phyloP scores from a whole-genome alignment of 2,113 vertebrate species.

The Chascanopsetta lugubris region DNA sequence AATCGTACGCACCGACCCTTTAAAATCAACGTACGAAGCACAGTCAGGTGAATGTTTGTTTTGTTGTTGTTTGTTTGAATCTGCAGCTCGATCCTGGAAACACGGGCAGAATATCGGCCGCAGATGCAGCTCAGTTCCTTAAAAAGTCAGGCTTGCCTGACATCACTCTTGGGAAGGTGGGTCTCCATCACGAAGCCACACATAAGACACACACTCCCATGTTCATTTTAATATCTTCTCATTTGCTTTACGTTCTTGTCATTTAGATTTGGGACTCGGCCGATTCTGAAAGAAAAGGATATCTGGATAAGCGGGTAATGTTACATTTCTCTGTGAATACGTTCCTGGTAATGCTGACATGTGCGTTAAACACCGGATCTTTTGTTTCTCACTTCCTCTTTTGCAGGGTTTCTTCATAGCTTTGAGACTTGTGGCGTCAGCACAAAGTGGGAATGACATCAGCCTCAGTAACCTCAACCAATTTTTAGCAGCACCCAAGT shows the following conservation, averaged over 20 bases:
- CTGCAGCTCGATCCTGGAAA: conserved; percentile 90
- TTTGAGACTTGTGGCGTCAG: conserved; percentile 90
- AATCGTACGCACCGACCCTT: too few species aligned
- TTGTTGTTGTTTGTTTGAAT: not conserved
- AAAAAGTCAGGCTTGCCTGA: conserved; percentile 95
- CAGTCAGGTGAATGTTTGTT: too few species aligned
- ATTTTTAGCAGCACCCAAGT: conserved; percentile 87
- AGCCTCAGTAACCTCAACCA: conserved; percentile 85
- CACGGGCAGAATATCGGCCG: conserved; percentile 89
- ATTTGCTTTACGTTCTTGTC: not conserved
- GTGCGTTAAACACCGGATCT: conserved; percentile 2
- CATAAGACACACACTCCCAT: not conserved
- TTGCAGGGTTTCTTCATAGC: conserved; percentile 92
- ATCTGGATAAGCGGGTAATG: conserved; percentile 93
- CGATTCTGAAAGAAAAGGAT: conserved; percentile 94
- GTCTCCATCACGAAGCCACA: not conserved
- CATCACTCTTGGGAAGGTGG: conserved; percentile 89
- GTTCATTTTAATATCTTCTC: not conserved
- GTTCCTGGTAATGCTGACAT: conserved; percentile 9
- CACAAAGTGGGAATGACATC: conserved; percentile 92
- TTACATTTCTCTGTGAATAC: conserved; percentile 3
- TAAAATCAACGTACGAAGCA: too few species aligned
- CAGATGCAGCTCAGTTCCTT: conserved; percentile 92
- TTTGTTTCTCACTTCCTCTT: conserved; percentile 12
- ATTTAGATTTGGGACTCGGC: conserved; percentile 97